Evolutionary conservation across 2,888 invertebrate genomes (phyloP), one percentile per base, ranked within the genome.

Genomic region (Pyrrhosoma nymphula): DNA sequence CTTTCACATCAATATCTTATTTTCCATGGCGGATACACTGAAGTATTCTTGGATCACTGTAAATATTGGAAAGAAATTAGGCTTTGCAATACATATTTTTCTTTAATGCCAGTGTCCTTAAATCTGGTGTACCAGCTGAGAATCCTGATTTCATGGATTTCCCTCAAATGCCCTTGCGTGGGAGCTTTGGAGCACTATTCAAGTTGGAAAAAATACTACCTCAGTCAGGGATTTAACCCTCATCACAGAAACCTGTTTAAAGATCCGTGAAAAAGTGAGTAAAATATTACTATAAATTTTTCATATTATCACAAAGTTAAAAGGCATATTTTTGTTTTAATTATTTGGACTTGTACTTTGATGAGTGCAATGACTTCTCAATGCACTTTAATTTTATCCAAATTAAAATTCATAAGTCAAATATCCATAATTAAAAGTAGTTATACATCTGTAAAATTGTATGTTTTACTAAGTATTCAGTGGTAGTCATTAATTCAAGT

Each of bases 201-300:
- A 82, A 82, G 82, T 35, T 82, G 82, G 82, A 35, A 35, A 82
- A 82, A 35, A 82, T 82, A 69, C 82, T 82, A 82, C 82, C 35
- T 82, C 82, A 82, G 35, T 35, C 30, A 30, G 82, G 35, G 82
- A 82, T 35, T 35, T 35, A 82, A 82, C 35, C 82, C 35, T 26
- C 69, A 69, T 30, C 35, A 30, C 82, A 82, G 82, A 82, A 82
- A 82, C 82, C 82, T 82, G 82, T 30, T 82, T 3, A 26, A 35
- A 35, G 35, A 82, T 82, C 35, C 82, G 6, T 82, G 82, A 35
- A 82, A 69, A 30, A 82, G 82, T 82, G 82, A 82, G 82, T 82
- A 82, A 82, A 30, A 35, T 82, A 82, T 82, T 82, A 35, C 18
- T 82, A 35, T 69, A 12, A 0, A 35, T 82, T 82, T 82, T 82